Conservation (phyloP, 2,797 vertebrate genomes). For the Sorex maritimensis region DNA sequence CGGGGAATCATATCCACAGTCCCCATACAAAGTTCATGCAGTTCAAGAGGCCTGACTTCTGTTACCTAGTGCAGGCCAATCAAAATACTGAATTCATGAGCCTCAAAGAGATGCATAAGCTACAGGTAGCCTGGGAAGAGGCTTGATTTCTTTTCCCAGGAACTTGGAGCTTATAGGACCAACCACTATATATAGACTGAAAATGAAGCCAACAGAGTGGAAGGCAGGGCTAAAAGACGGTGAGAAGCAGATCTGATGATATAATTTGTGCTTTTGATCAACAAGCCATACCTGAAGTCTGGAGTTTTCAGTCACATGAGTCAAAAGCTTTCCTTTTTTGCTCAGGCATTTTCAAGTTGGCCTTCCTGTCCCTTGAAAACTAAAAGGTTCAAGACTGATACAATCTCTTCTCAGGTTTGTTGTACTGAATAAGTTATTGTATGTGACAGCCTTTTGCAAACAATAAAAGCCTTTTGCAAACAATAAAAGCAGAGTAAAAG, state of each 20-base stretch:
- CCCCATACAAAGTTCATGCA: neutral
- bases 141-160: neutral
- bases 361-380: constrained; percentile 74
- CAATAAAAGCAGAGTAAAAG: constrained; percentile 66
- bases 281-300: constrained; percentile 61
- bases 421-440: constrained; percentile 76
- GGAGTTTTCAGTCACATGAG: constrained; percentile 44
- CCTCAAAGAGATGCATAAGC: neutral
- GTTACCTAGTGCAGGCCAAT: neutral
- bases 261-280: constrained; percentile 65
- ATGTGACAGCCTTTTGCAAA: constrained; percentile 52
- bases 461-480: constrained; percentile 73
- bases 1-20: neutral
- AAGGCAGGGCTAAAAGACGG: neutral
- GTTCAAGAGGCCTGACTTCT: constrained; percentile 36
- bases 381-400: constrained; percentile 75
- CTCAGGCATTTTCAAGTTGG: constrained; percentile 58
- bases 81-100: neutral
- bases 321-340: constrained; percentile 56
- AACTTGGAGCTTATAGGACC: neutral
- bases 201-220: neutral
- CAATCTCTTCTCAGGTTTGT: constrained; percentile 75
- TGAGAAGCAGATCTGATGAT: constrained; percentile 34
- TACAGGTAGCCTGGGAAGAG: constrained; percentile 14
- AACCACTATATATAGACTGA: constrained; percentile 32